A percentile compares a stretch with the other conserved stretches of the same genome.
Evolutionary conservation across 1,140 invertebrate species (phyloP).

Genomic region (Trichoplusia ni): DNA sequence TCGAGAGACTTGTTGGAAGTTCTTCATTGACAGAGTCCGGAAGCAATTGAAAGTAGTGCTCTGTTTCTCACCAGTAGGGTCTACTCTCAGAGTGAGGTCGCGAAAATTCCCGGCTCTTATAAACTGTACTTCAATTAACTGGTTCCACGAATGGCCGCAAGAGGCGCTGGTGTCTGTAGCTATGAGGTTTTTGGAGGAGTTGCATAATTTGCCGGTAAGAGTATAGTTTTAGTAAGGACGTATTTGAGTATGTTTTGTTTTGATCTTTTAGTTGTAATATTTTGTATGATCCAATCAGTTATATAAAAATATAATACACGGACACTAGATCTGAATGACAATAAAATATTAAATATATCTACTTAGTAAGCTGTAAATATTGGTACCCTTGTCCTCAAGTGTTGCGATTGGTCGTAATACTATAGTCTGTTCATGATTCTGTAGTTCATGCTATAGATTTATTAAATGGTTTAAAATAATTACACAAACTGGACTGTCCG

Average conservation of each 20-base stretch:
- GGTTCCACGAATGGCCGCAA: slow-evolving; percentile 99
- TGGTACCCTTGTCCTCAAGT: too few species aligned
- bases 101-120: slow-evolving; percentile 97
- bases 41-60: slow-evolving; percentile 95
- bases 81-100: slow-evolving; percentile 93
- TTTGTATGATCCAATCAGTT: background rate
- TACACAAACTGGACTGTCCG: too few species aligned
- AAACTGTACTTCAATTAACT: slow-evolving; percentile 97
- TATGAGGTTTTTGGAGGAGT: slow-evolving; percentile 91
- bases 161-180: slow-evolving; percentile 97
- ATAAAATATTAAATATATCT: too few species aligned
- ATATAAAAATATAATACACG: too few species aligned
- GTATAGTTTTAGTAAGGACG: background rate
- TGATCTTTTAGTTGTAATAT: background rate
- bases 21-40: slow-evolving; percentile 97
- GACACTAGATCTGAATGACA: too few species aligned
- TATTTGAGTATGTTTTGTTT: background rate
- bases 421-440: too few species aligned
- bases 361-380: too few species aligned
- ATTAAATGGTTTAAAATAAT: too few species aligned
- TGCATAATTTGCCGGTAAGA: slow-evolving; percentile 89
- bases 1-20: slow-evolving; percentile 98
- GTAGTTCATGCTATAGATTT: too few species aligned
- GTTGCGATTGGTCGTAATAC: too few species aligned
- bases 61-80: slow-evolving; percentile 97